A percentile compares a stretch with the other conserved stretches of the same genome.
phyloP scores from a whole-genome alignment of 1,140 invertebrate species.

The Dinoponera quadriceps region DNA sequence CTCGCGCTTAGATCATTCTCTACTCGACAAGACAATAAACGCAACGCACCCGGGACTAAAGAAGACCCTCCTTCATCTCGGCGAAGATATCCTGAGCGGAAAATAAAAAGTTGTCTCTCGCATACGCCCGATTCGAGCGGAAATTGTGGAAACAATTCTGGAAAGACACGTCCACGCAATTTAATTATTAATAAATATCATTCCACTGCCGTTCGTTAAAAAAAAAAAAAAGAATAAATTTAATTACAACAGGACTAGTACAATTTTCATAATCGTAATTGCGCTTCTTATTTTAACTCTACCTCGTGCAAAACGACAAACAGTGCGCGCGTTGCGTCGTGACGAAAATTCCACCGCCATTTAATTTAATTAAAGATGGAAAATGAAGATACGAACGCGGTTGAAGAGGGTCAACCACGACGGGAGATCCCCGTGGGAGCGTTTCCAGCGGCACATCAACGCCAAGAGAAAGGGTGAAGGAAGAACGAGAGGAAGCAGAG shows the following conservation, averaged over 20 bases:
- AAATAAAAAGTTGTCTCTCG: not conserved
- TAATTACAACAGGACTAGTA: not conserved
- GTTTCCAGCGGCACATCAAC: constrained; percentile 4
- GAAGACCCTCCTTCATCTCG: constrained; percentile 40
- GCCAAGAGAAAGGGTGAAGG: constrained; percentile 45
- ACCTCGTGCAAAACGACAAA: constrained; percentile 8
- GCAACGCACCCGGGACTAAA: constrained; percentile 49
- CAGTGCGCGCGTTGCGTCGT: not conserved
- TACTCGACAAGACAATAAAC: constrained; percentile 50
- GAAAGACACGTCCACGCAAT: not conserved
- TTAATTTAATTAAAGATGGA: constrained; percentile 9
- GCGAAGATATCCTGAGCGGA: constrained; percentile 38
- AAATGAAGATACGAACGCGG: not conserved
- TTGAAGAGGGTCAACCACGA: not conserved
- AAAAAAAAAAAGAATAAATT: too few species aligned
- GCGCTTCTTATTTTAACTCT: not conserved
- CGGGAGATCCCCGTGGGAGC: constrained; percentile 16
- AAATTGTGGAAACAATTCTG: not conserved
- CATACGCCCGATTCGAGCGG: not conserved
- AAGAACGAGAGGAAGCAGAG: constrained; percentile 12
- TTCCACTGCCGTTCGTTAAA: too few species aligned
- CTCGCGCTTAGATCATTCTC: constrained; percentile 26
- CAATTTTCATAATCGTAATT: constrained; percentile 2
- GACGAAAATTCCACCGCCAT: constrained; percentile 1
- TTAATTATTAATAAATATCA: not conserved